Conservation (phyloP, 92 coral and sea anemone genomes). For the Scolanthus callimorphus region DNA sequence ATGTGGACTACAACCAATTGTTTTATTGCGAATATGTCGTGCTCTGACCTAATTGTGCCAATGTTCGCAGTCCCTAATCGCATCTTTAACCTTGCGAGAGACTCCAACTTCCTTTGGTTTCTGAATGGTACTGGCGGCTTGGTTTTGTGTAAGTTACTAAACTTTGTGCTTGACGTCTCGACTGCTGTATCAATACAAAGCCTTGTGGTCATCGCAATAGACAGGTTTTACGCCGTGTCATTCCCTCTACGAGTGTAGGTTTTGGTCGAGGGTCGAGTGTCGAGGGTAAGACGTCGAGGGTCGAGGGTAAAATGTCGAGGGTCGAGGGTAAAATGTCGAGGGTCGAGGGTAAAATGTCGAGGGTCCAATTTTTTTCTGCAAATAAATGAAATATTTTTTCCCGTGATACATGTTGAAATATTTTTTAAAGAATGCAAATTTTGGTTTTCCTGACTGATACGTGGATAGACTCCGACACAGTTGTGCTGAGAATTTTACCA, state of each 20-base stretch:
- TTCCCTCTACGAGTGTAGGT: constrained; percentile 31
- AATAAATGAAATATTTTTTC: too few relatives aligned
- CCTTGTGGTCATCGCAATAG: constrained; percentile 29
- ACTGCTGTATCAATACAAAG: constrained; percentile 31
- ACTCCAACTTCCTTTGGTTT: constrained; percentile 21
- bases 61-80: constrained; percentile 23
- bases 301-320: too few relatives aligned
- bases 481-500: too few relatives aligned
- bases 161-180: constrained; percentile 36
- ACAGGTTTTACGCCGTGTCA: constrained; percentile 21
- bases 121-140: constrained; percentile 9
- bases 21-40: constrained; percentile 33
- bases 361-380: too few relatives aligned
- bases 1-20: constrained; percentile 39
- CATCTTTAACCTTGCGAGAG: constrained; percentile 12
- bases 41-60: constrained; percentile 28
- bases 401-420: too few relatives aligned
- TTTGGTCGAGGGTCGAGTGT: too few relatives aligned
- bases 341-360: too few relatives aligned
- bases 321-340: too few relatives aligned
- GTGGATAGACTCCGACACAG: too few relatives aligned
- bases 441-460: too few relatives aligned
- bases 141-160: constrained; percentile 14
- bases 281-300: too few relatives aligned
- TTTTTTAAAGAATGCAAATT: too few relatives aligned